Conservation (phyloP, 92 coral and sea anemone species). For the Heteractis magnifica region DNA sequence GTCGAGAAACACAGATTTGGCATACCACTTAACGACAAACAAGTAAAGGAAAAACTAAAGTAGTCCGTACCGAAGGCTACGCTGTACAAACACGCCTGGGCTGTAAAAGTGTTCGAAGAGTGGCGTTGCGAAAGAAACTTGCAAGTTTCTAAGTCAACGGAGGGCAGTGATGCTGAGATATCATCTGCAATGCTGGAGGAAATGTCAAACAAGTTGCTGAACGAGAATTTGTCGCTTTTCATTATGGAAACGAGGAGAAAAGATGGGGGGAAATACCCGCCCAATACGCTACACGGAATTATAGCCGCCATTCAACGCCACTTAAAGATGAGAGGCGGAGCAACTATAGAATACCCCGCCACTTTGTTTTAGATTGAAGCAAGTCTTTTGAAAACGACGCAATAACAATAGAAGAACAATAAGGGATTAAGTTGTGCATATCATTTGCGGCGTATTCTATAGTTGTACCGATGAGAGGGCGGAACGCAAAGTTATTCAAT, state of each 20-base stretch:
- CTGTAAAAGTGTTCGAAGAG: slow-evolving; percentile 26
- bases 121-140: slow-evolving; percentile 28
- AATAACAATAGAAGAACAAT: too few species aligned
- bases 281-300: slow-evolving; percentile 39
- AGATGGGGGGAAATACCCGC: slow-evolving; percentile 32
- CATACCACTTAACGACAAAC: too few species aligned
- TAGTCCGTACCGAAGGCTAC: slow-evolving; percentile 30
- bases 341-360: too few species aligned
- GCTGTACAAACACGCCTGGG: slow-evolving; percentile 38
- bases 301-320: slow-evolving; percentile 42
- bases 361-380: too few species aligned
- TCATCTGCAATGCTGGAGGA: neutral
- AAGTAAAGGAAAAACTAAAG: neutral
- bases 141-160: neutral
- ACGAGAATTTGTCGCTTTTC: slow-evolving; percentile 15
- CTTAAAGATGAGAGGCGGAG: slow-evolving; percentile 10
- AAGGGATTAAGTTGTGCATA: too few species aligned
- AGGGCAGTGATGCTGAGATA: neutral
- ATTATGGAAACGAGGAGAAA: slow-evolving; percentile 22
- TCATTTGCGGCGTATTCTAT: too few species aligned
- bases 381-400: too few species aligned
- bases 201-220: slow-evolving; percentile 9
- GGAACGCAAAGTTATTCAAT: slow-evolving; percentile 11
- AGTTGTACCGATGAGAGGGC: neutral
- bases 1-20: too few species aligned